Base-by-base conservation (phyloP, 23 tunicate species). In the Oikopleura dioica region DNA sequence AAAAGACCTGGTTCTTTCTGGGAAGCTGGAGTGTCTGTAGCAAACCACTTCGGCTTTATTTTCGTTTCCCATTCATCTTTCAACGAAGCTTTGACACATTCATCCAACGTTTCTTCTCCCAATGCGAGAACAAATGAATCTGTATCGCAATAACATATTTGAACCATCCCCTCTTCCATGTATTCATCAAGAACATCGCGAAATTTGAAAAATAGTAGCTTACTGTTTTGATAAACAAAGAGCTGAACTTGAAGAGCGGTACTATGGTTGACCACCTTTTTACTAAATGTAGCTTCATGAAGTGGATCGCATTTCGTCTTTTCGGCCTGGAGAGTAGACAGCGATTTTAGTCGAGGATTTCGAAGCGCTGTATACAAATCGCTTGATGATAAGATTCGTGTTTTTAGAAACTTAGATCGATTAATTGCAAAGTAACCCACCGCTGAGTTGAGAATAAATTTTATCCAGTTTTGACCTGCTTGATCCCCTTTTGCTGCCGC, bases 21-120 rank as follows among this genome's bases (percentile, higher is more conserved):
- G 2, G 30, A 23, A 63, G 33, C 26, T 2, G 72, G 32, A 23
- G 72, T 63, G 29, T 63, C 72, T 2, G 16, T 28, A 21, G 72
- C 72, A 63, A 63, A 63, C 72, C 72, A 63, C 16, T 44, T 44
- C 55, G 55, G 55, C 9, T 9, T 16, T 21, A 63, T 63, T 63
- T 63, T 63, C 21, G 16, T 44, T 44, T 44, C 55, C 72, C 72
- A 63, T 5, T 21, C 33, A 16, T 23, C 4, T 2, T 31, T 23
- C 72, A 12, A 12, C 2, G 30, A 2, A 12, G 16, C 33, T 23
- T 16, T 23, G 5, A 63, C 72, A 23, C 16, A 28, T 12, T 28
- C 33, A 28, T 63, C 72, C 4, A 63, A 2, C 5, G 72, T 63
- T 28, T 2, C 2, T 2, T 31, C 33, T 12, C 30, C 2, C 72